Evolutionary conservation across 2,888 invertebrate genomes (phyloP).

Genomic region (Ormyrus nitidulus): DNA sequence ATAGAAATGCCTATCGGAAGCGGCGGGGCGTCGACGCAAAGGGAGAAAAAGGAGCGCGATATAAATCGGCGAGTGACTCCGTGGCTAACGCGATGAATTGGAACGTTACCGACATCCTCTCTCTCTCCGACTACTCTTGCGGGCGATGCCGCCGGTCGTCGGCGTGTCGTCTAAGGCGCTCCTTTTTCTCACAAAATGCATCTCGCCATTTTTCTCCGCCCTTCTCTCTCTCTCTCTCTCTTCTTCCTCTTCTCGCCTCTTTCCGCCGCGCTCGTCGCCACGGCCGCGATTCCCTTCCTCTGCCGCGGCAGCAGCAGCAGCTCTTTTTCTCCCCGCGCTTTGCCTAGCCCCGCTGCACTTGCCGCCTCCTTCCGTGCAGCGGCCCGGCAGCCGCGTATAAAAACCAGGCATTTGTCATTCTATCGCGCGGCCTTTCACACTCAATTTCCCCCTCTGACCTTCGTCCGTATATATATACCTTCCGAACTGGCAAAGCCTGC

Average conservation of each 20-base stretch:
- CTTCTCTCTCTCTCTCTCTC: not conserved
- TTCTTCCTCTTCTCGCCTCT: conserved; percentile 2
- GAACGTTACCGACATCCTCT: conserved; percentile 59
- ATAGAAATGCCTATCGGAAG: conserved; percentile 34
- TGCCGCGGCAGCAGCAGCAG: too few species aligned
- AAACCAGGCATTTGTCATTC: too few species aligned
- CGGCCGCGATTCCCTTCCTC: not conserved
- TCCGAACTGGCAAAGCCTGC: too few species aligned
- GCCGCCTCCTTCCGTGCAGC: too few species aligned
- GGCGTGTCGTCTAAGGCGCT: conserved; percentile 1
- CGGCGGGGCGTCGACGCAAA: conserved; percentile 35
- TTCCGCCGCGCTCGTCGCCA: not conserved
- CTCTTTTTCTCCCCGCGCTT: too few species aligned
- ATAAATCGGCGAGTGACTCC: conserved; percentile 51
- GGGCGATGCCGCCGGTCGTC: not conserved
- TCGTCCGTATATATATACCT: too few species aligned
- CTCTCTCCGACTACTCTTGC: conserved; percentile 4
- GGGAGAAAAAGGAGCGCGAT: conserved; percentile 22
- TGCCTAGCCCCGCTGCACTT: too few species aligned
- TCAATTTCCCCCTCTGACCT: too few species aligned
- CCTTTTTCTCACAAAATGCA: conserved; percentile 24
- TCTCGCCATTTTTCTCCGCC: conserved; percentile 18
- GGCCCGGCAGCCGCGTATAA: too few species aligned
- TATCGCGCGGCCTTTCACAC: too few species aligned
- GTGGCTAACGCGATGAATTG: conserved; percentile 61